Evolutionary conservation across 2,797 vertebrate genomes (phyloP).

Genomic region (Gymnocypris eckloni): DNA sequence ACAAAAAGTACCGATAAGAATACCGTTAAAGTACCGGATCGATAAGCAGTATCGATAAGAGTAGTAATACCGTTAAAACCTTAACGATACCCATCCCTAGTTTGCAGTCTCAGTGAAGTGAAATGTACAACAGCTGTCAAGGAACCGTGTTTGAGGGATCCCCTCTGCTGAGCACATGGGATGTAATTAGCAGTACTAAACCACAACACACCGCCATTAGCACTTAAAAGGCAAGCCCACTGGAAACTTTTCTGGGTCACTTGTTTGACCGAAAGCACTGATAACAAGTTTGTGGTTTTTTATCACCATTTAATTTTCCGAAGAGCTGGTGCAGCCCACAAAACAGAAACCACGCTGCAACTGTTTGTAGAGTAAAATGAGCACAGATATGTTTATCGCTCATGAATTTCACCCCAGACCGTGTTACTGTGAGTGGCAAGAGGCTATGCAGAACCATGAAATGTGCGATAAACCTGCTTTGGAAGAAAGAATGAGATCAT

Average conservation of each 20-base stretch:
- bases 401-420: background rate
- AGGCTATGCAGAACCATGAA: constrained; percentile 16
- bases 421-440: constrained; percentile 17
- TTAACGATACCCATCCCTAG: no score
- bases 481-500: constrained; percentile 12
- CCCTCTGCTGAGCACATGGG: constrained; percentile 28
- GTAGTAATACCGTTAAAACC: no score
- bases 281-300: constrained; percentile 51
- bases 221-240: constrained; percentile 46
- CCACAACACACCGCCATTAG: constrained; percentile 35
- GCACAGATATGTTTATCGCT: constrained; percentile 18
- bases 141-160: constrained; percentile 32
- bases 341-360: constrained; percentile 29
- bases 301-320: constrained; percentile 41
- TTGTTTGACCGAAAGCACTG: constrained; percentile 47
- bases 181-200: constrained; percentile 33
- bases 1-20: no score
- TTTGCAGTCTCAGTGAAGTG: constrained; percentile 5
- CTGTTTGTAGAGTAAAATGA: constrained; percentile 37
- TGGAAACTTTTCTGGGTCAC: constrained; percentile 54
- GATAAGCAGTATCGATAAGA: no score
- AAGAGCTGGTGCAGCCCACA: constrained; percentile 13
- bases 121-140: constrained; percentile 25
- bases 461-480: constrained; percentile 26
- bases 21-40: no score